Base-by-base conservation (phyloP, 2,113 vertebrate species). In the Melanostigma gelatinosum region DNA sequence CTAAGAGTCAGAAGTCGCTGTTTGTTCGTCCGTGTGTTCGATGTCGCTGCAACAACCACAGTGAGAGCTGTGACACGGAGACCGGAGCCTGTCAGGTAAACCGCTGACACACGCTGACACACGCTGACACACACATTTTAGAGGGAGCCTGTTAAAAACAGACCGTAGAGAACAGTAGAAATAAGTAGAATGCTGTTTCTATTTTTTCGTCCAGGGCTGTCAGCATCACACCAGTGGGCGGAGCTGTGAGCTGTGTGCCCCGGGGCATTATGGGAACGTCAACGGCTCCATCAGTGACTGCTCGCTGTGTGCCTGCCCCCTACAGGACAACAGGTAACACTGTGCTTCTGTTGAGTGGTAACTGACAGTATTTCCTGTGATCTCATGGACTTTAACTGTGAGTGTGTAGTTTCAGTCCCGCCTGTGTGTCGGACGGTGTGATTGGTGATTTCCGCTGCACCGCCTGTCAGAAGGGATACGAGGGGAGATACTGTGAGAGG, bases 401-500 rank as follows among this genome's bases (percentile, higher is more conserved):
- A 16, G 55, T 58, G 83, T 84, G 55, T 81, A 99, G 97, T 82
- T 99, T 98, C 89, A 99, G 98, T 79, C 93, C 96, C 34, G 97
- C 96, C 0, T 99, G 98, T 83, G 89, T 95, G 64, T 84, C 93
- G 16, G 96, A 96, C 24, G 96, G 93, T 10, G 84, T 67, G 4
- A 0, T 22, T 0, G 85, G 86, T 0, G 96, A 96, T 84, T 98
- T 97, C 90, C 93, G 82, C 18, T 99, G 98, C 62, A 89, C 96
- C 16, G 94, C 96, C 87, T 99, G 98, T 83, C 80, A 94, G 20
- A 74, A 58, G 1, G 98, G 98, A 22, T 96, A 97, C 3, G 97
- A 98, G 84, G 98, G 98, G 3, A 92, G 95, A 40, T 96, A 97
- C 82, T 99, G 98, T 84, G 97, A 99, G 88, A 97, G 95, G 97